phyloP scores from a whole-genome alignment of 1,140 invertebrate genomes.

The Dendroctonus valens region DNA sequence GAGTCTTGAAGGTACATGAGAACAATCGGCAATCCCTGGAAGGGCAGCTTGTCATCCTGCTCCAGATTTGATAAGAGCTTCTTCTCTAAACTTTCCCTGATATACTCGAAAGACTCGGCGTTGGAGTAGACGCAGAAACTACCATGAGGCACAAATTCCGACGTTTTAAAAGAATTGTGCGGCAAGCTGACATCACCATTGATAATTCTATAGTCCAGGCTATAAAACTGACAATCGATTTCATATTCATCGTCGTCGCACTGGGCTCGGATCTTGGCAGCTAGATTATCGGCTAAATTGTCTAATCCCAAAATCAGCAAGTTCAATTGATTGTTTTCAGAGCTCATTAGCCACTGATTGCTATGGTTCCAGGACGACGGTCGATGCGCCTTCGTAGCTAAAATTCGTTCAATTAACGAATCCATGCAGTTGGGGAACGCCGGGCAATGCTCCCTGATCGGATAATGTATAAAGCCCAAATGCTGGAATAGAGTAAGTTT shows the following conservation, averaged over 20 bases:
- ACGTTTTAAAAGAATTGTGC: slow-evolving; percentile 72
- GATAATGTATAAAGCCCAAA: slow-evolving; percentile 93
- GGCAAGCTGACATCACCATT: slow-evolving; percentile 80
- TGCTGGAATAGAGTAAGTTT: slow-evolving; percentile 94
- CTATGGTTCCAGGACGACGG: slow-evolving; percentile 67
- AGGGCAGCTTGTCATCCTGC: slow-evolving; percentile 82
- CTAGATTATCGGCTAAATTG: slow-evolving; percentile 75
- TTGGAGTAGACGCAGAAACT: slow-evolving; percentile 91
- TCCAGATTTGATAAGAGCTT: slow-evolving; percentile 88
- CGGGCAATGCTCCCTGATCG: slow-evolving; percentile 90
- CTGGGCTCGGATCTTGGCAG: slow-evolving; percentile 70
- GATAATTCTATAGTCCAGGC: slow-evolving; percentile 80
- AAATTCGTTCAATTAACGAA: slow-evolving; percentile 72
- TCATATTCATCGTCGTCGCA: slow-evolving; percentile 84
- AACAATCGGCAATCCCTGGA: slow-evolving; percentile 83
- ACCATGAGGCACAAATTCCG: slow-evolving; percentile 76
- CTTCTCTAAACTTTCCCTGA: slow-evolving; percentile 87
- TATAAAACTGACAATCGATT: slow-evolving; percentile 79
- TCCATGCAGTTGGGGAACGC: slow-evolving; percentile 90
- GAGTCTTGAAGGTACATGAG: slow-evolving; percentile 87
- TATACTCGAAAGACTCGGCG: slow-evolving; percentile 87
- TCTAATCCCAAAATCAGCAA: slow-evolving; percentile 73
- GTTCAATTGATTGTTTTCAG: slow-evolving; percentile 71
- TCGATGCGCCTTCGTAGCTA: slow-evolving; percentile 69
- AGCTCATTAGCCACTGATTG: slow-evolving; percentile 65